Evolutionary conservation across 2,797 vertebrate species (phyloP), one percentile per base, ranked within the genome.

Genomic region (Tamandua tetradactyla): DNA sequence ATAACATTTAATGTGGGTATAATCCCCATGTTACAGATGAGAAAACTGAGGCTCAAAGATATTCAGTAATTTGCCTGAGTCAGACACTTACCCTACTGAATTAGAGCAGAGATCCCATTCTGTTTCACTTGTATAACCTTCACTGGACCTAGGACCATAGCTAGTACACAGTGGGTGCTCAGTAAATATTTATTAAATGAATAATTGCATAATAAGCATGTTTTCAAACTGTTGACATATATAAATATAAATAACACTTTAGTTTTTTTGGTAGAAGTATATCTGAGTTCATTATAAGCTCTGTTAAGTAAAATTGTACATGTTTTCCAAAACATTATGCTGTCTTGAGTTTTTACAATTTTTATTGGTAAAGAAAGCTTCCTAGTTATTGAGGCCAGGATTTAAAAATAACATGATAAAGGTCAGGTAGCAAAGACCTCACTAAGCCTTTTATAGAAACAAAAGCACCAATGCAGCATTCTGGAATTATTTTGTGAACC

Each of bases 331-430:
- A 95, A 91, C 12, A 30, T 49, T 82, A 76, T 66, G 32, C 49
- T 97, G 64, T 83, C 37, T 81, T 49, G 82, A 74, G 12, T 30
- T 94, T 94, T 85, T 23, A 89, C 25, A 40, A 57, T 35, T 82
- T 92, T 94, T 89, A 7, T 55, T 22, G 13, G 82, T 78, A 88
- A 37, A 95, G 55, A 94, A 88, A 80, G 47, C n/a, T 87, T 93
- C 69, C 66, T 82, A 44, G 25, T n/a, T 92, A 55, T 74, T 78
- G 49, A 93, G 95, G 91, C 42, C 32, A 75, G 44, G 44, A 30
- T 75, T 94, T 91, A 85, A 94, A 96, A 93, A 94, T 84, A 87
- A 92, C 9, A 85, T 71, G 57, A 55, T 47, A 92, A 90, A 88
- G 71, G 47, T 61, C 47, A 88, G 40, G 44, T 30, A 92, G 86